Conservation (phyloP, 1,140 invertebrate genomes). For the Lerema accius region DNA sequence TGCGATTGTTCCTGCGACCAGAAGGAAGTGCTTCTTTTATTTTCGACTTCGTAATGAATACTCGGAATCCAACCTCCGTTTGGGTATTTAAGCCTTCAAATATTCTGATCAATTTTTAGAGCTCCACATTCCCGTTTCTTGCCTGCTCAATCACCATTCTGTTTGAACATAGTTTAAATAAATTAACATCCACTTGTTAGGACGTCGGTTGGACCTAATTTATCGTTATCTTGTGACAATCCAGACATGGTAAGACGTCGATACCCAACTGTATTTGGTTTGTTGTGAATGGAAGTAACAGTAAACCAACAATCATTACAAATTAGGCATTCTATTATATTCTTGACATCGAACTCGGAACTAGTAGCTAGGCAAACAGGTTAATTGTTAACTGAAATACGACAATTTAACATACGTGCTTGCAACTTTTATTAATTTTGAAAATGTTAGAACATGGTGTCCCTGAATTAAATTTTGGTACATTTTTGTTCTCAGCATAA, state of each 20-base stretch:
- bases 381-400: too few species aligned
- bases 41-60: slow-evolving; percentile 29
- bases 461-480: too few species aligned
- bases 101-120: slow-evolving; percentile 31
- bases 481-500: too few species aligned
- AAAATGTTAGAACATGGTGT: too few species aligned
- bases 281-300: too few species aligned
- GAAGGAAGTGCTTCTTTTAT: slow-evolving; percentile 29
- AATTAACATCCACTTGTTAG: not conserved
- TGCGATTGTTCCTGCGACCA: slow-evolving; percentile 27
- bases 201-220: not conserved
- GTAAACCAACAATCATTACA: not conserved
- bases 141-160: slow-evolving; percentile 6
- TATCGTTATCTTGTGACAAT: not conserved
- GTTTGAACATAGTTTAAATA: slow-evolving; percentile 2
- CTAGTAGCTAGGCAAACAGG: too few species aligned
- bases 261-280: not conserved
- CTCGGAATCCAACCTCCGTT: slow-evolving; percentile 23
- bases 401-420: too few species aligned
- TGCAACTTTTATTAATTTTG: too few species aligned
- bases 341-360: too few species aligned
- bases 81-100: slow-evolving; percentile 31
- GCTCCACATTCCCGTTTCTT: slow-evolving; percentile 21
- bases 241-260: too few species aligned
- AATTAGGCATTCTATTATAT: not conserved